These are phyloP conservation scores for Lasius fuliginosus DNA, from an alignment of 2,888 invertebrate genomes.

Conservation along the genomic window DNA sequence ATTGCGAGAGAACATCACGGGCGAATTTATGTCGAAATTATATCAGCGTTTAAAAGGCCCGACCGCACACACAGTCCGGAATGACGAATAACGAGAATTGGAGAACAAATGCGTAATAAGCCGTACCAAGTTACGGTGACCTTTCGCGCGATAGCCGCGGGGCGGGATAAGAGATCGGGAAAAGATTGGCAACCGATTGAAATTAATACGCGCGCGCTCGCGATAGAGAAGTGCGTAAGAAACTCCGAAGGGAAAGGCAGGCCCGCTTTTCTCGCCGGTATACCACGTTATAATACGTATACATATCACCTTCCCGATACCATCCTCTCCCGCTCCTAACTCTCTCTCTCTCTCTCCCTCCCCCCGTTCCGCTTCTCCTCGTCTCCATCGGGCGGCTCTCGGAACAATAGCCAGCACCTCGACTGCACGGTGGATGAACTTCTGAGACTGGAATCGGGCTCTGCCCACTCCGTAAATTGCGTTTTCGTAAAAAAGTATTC, in stretches of 20 bases:
- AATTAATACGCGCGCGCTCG: conserved; percentile 67
- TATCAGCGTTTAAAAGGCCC: too few relatives aligned
- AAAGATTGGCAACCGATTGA: conserved; percentile 68
- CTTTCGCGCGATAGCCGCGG: conserved; percentile 67
- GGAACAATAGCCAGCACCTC: conserved; percentile 77
- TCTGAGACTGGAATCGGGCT: conserved; percentile 77
- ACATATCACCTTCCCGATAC: conserved; percentile 64
- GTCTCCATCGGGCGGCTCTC: conserved; percentile 67
- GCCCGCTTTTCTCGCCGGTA: conserved; percentile 69
- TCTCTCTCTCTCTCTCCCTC: conserved; percentile 52
- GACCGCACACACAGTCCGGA: not conserved
- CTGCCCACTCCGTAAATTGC: conserved; percentile 78
- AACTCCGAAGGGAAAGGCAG: conserved; percentile 71
- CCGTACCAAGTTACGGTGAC: conserved; percentile 56
- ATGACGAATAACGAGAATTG: too few relatives aligned
- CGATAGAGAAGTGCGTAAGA: conserved; percentile 70
- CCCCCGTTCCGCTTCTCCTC: conserved; percentile 55
- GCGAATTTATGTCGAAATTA: not conserved
- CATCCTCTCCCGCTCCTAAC: conserved; percentile 63
- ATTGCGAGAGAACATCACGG: not conserved
- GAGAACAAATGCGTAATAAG: conserved; percentile 61
- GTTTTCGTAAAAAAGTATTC: conserved; percentile 74
- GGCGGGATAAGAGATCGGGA: conserved; percentile 65
- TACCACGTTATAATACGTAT: not conserved
- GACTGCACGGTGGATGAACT: conserved; percentile 78